Percentiles rank a stretch among this genome's conserved stretches.
Evolutionary conservation across 1,140 invertebrate genomes (phyloP).

Genomic region (Platyura marginata): DNA sequence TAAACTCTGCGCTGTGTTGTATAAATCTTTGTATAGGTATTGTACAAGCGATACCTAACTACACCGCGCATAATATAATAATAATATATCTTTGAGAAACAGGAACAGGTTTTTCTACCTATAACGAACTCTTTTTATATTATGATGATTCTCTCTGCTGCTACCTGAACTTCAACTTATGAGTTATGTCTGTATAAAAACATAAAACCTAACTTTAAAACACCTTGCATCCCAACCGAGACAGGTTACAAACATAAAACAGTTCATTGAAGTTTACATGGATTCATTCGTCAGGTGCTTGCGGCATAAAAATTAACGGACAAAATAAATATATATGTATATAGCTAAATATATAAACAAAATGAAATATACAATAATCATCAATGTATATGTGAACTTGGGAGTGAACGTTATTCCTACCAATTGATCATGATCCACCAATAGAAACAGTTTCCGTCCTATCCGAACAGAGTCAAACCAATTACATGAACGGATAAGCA

Average conservation of each 20-base stretch:
- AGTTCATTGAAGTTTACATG: background rate
- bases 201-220: background rate
- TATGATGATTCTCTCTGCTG: too few relatives aligned
- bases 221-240: background rate
- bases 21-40: too few relatives aligned
- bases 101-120: background rate
- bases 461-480: too few relatives aligned
- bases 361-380: too few relatives aligned
- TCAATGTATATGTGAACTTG: background rate
- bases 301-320: background rate
- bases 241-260: background rate
- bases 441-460: too few relatives aligned
- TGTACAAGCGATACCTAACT: too few relatives aligned
- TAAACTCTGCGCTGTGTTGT: background rate
- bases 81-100: too few relatives aligned
- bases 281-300: background rate
- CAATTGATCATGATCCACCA: too few relatives aligned
- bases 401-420: background rate
- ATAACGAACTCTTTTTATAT: background rate
- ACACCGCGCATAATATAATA: too few relatives aligned
- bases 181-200: background rate
- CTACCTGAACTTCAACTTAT: background rate
- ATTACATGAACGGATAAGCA: too few relatives aligned
- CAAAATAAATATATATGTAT: too few relatives aligned
- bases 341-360: too few relatives aligned